Evolutionary conservation across 2,113 vertebrate species (phyloP), one percentile per base, ranked within the genome.

Genomic region (Coptodon bakossiorum): DNA sequence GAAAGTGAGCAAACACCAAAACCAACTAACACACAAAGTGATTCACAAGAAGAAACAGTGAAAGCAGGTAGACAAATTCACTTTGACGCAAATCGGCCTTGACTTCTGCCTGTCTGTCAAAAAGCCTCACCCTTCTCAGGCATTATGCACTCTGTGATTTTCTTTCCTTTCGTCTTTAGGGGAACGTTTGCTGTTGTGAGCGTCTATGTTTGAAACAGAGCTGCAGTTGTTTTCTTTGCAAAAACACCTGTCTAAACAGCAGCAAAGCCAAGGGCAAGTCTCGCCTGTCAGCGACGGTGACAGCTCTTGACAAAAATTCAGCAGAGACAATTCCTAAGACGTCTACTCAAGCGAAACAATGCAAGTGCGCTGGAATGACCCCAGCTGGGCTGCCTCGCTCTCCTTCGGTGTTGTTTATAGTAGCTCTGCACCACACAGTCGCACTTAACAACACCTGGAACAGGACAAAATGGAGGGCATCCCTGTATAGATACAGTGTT

Each of bases 241-340:
- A 89, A 95, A 97, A 93, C 97, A 97, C 97, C 97, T 97, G 97
- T 96, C 96, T 87, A 97, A 97, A 97, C 95, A 97, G 93, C 93
- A 71, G 94, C 93, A 87, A 91, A 95, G 96, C 95, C 95, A 96
- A 95, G 91, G 94, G 92, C 92, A 87, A 95, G 93, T 88, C 94
- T 93, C 80, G 57, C 93, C 95, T 96, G 96, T 96, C 96, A 95
- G 93, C 86, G 19, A 59, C 4, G 48, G 91, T 95, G 95, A 96
- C 95, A 94, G 94, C 95, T 93, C 88, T 73, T 83, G 88, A 90
- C 93, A 94, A 93, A 95, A 95, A 94, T 90, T 92, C 93, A 84
- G 89, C 90, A 80, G 89, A 95, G 95, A 95, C 87, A 82, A 85
- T 90, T 84, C 89, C 87, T 93, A 92, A 89, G 92, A 94, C 87